These are phyloP conservation scores for Manis pentadactyla DNA, from an alignment of 2,797 vertebrate genomes.

Conservation along the genomic window DNA sequence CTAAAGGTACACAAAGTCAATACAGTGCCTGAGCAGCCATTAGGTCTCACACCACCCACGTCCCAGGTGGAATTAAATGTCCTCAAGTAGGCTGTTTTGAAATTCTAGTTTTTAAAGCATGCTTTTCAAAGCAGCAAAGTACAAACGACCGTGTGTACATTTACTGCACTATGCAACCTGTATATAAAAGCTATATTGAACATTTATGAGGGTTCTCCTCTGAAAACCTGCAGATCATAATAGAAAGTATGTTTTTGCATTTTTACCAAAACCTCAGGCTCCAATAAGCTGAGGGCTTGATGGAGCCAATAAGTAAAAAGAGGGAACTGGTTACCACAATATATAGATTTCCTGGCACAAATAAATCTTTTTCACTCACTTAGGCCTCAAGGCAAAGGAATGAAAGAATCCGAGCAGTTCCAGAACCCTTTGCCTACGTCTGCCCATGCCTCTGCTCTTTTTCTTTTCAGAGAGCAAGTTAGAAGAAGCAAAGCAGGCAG, in stretches of 20 bases:
- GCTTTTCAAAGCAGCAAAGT: constrained; percentile 72
- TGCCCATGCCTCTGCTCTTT: neutral
- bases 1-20: constrained; percentile 79
- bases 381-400: constrained; percentile 17
- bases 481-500: neutral
- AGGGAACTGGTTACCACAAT: constrained; percentile 25
- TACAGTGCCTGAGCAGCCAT: constrained; percentile 68
- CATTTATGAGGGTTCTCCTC: constrained; percentile 74
- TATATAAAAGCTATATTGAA: constrained; percentile 86
- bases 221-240: constrained; percentile 79
- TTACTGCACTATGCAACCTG: constrained; percentile 64
- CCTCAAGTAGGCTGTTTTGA: constrained; percentile 83
- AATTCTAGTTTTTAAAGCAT: constrained; percentile 80
- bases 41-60: constrained; percentile 67
- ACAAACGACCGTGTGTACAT: constrained; percentile 81
- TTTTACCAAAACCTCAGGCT: constrained; percentile 81
- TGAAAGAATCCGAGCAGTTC: neutral
- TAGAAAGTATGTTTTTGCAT: constrained; percentile 81
- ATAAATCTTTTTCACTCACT: constrained; percentile 49
- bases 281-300: constrained; percentile 52
- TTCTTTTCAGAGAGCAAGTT: neutral
- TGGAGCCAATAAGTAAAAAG: constrained; percentile 61
- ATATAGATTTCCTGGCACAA: constrained; percentile 75
- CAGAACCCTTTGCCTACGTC: neutral
- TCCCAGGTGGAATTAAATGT: constrained; percentile 76